A percentile compares a stretch with the other conserved stretches of the same genome.
These are phyloP conservation scores for Troides helena DNA, from an alignment of 2,888 invertebrate species.

Conservation along the genomic window DNA sequence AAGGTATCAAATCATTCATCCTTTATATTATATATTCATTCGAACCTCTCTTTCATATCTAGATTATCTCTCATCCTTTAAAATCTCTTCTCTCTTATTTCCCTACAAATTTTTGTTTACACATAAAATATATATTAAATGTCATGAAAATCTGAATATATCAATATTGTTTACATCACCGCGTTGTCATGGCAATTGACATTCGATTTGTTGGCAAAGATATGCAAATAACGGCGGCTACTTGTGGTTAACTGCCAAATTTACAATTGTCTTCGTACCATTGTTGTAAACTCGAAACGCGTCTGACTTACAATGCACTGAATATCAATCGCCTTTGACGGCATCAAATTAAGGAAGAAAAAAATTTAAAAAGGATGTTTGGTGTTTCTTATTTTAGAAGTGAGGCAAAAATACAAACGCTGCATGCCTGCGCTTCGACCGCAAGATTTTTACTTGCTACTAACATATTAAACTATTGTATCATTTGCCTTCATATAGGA, in stretches of 20 bases:
- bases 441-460: too few species aligned
- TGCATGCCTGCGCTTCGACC: neutral
- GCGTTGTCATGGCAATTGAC: neutral
- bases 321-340: conserved; percentile 12
- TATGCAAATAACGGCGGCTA: conserved; percentile 10
- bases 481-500: too few species aligned
- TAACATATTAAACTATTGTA: too few species aligned
- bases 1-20: neutral
- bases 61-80: too few species aligned
- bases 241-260: conserved; percentile 12
- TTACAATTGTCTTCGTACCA: conserved; percentile 11
- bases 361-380: neutral
- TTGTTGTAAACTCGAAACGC: conserved; percentile 8
- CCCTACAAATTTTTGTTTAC: neutral
- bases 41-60: too few species aligned
- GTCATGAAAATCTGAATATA: neutral
- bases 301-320: conserved; percentile 6
- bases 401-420: neutral
- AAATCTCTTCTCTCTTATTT: too few species aligned
- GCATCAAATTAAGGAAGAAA: neutral
- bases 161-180: neutral
- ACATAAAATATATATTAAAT: too few species aligned
- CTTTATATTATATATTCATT: neutral
- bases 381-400: neutral
- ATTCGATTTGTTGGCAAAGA: conserved; percentile 5